phyloP scores from a whole-genome alignment of 1,140 invertebrate species.

The Oscheius sp. region DNA sequence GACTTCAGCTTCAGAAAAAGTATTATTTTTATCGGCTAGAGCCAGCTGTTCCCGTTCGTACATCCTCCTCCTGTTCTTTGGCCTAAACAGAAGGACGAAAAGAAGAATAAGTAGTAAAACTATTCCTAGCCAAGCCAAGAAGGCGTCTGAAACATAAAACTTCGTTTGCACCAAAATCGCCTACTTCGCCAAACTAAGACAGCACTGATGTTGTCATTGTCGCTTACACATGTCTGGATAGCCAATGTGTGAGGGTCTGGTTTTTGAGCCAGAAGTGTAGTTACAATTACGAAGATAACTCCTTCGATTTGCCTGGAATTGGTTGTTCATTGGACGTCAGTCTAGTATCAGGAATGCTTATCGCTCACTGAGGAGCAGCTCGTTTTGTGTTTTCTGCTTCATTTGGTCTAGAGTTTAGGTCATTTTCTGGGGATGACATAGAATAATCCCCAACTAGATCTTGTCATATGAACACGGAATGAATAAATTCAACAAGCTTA shows the following conservation, averaged over 20 bases:
- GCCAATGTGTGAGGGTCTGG: constrained; percentile 24
- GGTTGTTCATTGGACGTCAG: too few relatives aligned
- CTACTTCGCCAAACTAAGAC: constrained; percentile 23
- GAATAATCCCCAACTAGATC: neutral
- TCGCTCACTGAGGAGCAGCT: neutral
- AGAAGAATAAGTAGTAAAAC: constrained; percentile 10
- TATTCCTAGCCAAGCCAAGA: constrained; percentile 22
- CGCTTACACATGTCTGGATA: constrained; percentile 24
- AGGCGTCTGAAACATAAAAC: constrained; percentile 22
- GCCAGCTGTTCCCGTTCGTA: constrained; percentile 20
- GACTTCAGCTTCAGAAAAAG: neutral
- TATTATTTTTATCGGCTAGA: neutral
- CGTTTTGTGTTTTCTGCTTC: neutral
- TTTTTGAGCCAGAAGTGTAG: constrained; percentile 8
- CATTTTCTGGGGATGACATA: neutral
- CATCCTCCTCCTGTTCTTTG: constrained; percentile 21
- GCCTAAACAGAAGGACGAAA: constrained; percentile 24
- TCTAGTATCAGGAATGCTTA: too few relatives aligned
- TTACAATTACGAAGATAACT: constrained; percentile 27
- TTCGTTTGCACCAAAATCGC: neutral
- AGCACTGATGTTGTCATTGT: constrained; percentile 24
- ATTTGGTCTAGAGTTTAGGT: neutral
- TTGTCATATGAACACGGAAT: neutral
- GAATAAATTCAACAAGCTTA: neutral
- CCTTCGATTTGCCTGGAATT: constrained; percentile 23